Evolutionary conservation across 2,888 invertebrate genomes (phyloP).

Genomic region (Gymnoscelis rufifasciata): DNA sequence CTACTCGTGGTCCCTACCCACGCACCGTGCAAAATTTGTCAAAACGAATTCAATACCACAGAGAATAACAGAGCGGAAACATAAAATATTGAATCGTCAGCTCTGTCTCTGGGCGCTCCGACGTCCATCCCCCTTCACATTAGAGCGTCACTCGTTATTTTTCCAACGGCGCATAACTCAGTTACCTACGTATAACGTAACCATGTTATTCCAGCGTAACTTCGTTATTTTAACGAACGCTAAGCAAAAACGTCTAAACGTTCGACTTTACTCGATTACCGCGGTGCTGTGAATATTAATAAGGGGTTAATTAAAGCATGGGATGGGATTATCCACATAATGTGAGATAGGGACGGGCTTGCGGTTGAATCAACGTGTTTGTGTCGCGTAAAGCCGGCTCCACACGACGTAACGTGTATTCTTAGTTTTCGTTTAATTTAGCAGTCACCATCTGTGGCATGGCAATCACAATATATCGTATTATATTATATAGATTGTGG

Average conservation of each 20-base stretch:
- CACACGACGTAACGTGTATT: too few species aligned
- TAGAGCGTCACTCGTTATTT: conserved; percentile 18
- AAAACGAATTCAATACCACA: too few species aligned
- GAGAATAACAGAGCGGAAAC: too few species aligned
- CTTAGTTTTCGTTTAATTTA: too few species aligned
- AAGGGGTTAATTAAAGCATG: conserved; percentile 20
- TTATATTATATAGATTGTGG: too few species aligned
- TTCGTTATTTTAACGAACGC: conserved; percentile 22
- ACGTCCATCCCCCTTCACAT: conserved; percentile 16
- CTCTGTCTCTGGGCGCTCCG: not conserved
- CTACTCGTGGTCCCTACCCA: too few species aligned
- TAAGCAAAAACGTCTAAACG: conserved; percentile 24
- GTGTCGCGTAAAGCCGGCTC: not conserved
- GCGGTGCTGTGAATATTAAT: conserved; percentile 20
- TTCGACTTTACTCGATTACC: conserved; percentile 21
- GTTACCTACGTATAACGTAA: conserved; percentile 18
- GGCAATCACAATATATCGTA: too few species aligned
- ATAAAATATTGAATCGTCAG: not conserved
- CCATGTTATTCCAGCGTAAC: conserved; percentile 19
- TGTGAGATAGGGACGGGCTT: conserved; percentile 2
- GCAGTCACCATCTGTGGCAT: too few species aligned
- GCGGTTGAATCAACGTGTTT: not conserved
- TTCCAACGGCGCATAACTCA: conserved; percentile 13
- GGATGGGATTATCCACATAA: conserved; percentile 13
- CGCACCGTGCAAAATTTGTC: too few species aligned